A percentile compares a stretch with the other conserved stretches of the same genome.
Evolutionary conservation across 1,140 invertebrate species (phyloP).

Genomic region (Trachelipus rathkii): DNA sequence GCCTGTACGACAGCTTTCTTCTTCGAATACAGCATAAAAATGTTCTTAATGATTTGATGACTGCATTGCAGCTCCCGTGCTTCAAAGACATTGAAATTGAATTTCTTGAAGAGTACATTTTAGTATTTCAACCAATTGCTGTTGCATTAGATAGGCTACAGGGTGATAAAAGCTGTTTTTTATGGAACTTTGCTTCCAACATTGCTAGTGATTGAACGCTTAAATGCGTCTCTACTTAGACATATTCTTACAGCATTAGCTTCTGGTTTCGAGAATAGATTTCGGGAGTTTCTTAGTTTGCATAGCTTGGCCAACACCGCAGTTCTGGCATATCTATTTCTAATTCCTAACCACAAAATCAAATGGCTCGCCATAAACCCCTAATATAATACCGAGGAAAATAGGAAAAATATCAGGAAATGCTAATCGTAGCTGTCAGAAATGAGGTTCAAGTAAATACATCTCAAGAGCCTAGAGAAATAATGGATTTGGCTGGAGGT

Average conservation of each 20-base stretch:
- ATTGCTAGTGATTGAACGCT: not conserved
- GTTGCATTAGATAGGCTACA: not conserved
- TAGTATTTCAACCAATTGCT: not conserved
- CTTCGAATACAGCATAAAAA: not conserved
- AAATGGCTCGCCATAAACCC: not conserved
- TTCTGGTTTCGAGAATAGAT: not conserved
- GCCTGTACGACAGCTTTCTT: not conserved
- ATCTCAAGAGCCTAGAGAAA: not conserved
- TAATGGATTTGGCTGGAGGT: not conserved
- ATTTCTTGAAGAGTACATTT: not conserved
- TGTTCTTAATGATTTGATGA: not conserved
- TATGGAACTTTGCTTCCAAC: not conserved
- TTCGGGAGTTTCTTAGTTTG: not conserved
- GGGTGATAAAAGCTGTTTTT: not conserved
- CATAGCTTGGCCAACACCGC: not conserved
- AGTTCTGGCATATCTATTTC: not conserved
- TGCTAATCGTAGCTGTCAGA: not conserved
- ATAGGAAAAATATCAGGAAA: not conserved
- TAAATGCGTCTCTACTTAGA: not conserved
- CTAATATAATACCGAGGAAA: not conserved
- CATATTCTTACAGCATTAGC: not conserved
- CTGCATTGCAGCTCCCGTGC: not conserved
- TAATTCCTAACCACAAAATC: not conserved
- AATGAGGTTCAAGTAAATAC: not conserved
- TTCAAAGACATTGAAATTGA: not conserved